Conservation (phyloP, 2,113 vertebrate genomes). For the Stercorarius parasiticus region DNA sequence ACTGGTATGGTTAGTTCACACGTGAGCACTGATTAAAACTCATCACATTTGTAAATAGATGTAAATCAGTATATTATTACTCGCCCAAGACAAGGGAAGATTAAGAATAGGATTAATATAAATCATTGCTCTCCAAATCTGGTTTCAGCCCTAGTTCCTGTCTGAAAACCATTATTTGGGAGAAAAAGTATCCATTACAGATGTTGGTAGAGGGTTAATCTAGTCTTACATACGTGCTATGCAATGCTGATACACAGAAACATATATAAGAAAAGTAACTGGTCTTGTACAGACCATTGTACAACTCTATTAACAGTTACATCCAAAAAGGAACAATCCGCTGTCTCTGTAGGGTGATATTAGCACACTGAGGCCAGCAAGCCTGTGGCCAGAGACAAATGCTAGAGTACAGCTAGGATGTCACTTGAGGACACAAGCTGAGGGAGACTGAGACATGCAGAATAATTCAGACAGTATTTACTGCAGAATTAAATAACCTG, state of each 20-base stretch:
- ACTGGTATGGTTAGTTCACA: background rate
- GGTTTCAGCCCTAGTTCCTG: background rate
- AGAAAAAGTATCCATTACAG: background rate
- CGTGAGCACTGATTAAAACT: background rate
- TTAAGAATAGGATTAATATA: background rate
- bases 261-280: fast-evolving
- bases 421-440: conserved; percentile 19
- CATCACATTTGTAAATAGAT: background rate
- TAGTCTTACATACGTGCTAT: fast-evolving
- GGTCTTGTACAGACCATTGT: background rate
- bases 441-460: background rate
- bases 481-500: background rate
- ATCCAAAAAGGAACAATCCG: background rate
- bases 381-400: background rate
- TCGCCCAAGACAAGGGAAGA: background rate
- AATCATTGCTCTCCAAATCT: background rate
- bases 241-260: background rate
- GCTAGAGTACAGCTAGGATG: background rate
- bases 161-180: fast-evolving
- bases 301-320: background rate
- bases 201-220: background rate
- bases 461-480: conserved; percentile 46
- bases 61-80: background rate
- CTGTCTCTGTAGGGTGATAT: background rate
- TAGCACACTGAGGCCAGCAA: background rate